Conservation (phyloP, 2,113 vertebrate genomes). For the Otis tarda region DNA sequence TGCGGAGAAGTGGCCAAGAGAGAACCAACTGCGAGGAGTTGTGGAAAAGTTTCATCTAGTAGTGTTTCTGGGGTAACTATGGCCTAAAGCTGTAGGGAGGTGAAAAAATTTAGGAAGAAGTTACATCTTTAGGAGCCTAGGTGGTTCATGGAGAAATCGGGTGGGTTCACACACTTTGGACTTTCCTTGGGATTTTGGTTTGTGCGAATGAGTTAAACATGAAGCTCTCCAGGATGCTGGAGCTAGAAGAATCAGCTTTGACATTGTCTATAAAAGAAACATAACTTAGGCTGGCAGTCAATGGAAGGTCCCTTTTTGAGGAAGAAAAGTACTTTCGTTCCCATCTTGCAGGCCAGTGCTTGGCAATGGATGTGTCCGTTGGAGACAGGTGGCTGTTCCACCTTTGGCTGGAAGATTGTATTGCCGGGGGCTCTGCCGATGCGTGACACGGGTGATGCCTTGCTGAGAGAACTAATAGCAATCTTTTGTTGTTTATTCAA, state of each 20-base stretch:
- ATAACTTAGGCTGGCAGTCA: not conserved
- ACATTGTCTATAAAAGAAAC: not conserved
- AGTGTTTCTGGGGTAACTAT: accelerated
- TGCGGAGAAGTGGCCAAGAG: not conserved
- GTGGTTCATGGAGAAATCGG: accelerated
- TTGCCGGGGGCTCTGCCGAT: not conserved
- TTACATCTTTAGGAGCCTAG: accelerated
- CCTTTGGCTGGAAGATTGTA: not conserved
- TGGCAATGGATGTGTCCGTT: not conserved
- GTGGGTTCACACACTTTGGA: accelerated
- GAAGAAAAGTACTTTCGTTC: not conserved
- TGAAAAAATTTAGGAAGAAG: too few relatives aligned
- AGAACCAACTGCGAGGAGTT: not conserved
- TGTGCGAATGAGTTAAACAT: not conserved
- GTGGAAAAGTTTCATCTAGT: not conserved
- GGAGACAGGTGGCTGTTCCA: not conserved
- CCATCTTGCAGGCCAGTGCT: not conserved
- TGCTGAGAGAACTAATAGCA: not conserved
- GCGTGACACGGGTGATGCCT: not conserved
- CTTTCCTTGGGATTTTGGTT: not conserved
- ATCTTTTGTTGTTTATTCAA: not conserved
- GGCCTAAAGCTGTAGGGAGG: not conserved
- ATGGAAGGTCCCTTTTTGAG: not conserved
- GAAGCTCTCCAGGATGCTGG: not conserved
- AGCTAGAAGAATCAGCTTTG: not conserved